phyloP scores from a whole-genome alignment of 1,140 invertebrate species.

The Pectinophora gossypiella region DNA sequence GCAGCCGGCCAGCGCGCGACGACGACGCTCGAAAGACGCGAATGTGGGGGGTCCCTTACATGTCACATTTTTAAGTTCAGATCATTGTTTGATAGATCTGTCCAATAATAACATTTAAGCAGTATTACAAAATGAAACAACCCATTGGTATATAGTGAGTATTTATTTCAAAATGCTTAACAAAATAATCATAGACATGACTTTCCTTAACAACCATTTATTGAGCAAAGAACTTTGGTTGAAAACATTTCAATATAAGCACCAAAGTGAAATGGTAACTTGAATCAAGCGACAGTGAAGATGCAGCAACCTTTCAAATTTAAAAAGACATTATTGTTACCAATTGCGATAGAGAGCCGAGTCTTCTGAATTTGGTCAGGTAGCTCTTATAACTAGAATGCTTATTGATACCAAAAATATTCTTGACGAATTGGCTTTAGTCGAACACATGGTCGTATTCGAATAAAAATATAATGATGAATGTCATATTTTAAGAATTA shows the following conservation, averaged over 20 bases:
- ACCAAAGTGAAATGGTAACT: constrained; percentile 13
- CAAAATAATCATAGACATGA: too few relatives aligned
- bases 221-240: constrained; percentile 25
- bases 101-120: too few relatives aligned
- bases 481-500: too few relatives aligned
- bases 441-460: too few relatives aligned
- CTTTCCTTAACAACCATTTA: constrained; percentile 8
- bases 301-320: background rate
- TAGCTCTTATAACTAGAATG: background rate
- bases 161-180: constrained; percentile 23
- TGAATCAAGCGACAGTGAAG: constrained; percentile 11
- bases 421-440: too few relatives aligned
- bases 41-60: too few relatives aligned
- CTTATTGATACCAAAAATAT: background rate
- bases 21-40: too few relatives aligned
- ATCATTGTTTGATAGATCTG: too few relatives aligned
- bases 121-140: too few relatives aligned
- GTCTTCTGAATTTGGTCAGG: background rate
- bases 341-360: background rate
- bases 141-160: constrained; percentile 8
- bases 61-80: background rate
- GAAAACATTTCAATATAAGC: constrained; percentile 12
- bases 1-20: too few relatives aligned
- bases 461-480: too few relatives aligned
- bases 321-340: background rate